Conservation (phyloP, 2,113 vertebrate genomes). For the Pluvialis apricaria region DNA sequence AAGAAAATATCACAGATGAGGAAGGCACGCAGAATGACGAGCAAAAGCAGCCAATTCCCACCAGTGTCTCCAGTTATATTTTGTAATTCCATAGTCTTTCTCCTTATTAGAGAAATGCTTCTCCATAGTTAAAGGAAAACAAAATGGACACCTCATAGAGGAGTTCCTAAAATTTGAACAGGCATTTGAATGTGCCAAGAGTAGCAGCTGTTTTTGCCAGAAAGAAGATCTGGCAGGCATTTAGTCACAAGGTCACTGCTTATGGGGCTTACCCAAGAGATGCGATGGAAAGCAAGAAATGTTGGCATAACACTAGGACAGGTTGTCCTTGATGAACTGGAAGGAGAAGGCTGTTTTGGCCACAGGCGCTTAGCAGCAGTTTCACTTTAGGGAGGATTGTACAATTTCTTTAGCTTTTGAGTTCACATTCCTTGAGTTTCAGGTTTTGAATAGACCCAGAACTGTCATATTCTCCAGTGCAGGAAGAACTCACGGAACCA, state of each 20-base stretch:
- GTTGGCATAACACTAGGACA: constrained; percentile 40
- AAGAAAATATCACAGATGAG: background rate
- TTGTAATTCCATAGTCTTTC: constrained; percentile 4
- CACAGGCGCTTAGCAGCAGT: constrained; percentile 31
- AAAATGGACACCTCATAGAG: constrained; percentile 57
- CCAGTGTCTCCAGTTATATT: background rate
- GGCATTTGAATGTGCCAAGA: constrained; percentile 48
- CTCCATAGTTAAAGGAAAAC: constrained; percentile 41
- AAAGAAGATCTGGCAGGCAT: constrained; percentile 64
- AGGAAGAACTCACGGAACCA: background rate
- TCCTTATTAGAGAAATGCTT: constrained; percentile 38
- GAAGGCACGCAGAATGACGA: constrained; percentile 36
- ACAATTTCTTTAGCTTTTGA: background rate
- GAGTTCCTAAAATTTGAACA: constrained; percentile 61
- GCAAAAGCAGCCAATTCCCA: background rate
- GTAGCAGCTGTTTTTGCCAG: constrained; percentile 69
- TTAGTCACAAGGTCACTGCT: constrained; percentile 66
- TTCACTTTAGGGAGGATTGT: background rate
- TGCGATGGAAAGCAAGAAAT: constrained; percentile 39
- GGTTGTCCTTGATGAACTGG: constrained; percentile 67
- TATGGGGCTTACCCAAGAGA: constrained; percentile 61
- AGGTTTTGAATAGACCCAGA: background rate
- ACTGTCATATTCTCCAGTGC: background rate
- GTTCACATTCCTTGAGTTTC: background rate
- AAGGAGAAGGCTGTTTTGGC: constrained; percentile 66